These are phyloP conservation scores for Drosophila setosimentum DNA, from an alignment of 2,888 invertebrate genomes.

Conservation along the genomic window DNA sequence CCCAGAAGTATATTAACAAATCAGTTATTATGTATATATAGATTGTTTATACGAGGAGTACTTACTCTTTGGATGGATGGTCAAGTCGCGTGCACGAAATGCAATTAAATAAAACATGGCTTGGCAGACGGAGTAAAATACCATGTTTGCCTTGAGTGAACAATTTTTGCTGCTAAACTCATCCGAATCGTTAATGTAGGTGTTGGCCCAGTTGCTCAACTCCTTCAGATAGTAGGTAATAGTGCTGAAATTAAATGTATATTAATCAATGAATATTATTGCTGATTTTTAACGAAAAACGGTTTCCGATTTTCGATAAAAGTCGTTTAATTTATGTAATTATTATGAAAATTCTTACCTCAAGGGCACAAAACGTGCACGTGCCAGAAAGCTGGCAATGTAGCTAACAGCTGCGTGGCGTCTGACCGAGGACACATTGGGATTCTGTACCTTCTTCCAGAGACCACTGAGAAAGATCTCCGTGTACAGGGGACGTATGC, in stretches of 20 bases:
- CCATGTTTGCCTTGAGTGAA: conserved; percentile 91
- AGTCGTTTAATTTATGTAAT: not conserved
- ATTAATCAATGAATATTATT: not conserved
- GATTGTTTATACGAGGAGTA: not conserved
- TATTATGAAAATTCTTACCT: conserved; percentile 85
- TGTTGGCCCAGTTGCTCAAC: conserved; percentile 93
- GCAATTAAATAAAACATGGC: conserved; percentile 96
- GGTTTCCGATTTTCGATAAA: not conserved
- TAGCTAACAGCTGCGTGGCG: conserved; percentile 91
- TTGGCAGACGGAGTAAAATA: conserved; percentile 97
- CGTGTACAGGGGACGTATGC: conserved; percentile 86
- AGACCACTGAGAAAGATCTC: conserved; percentile 90
- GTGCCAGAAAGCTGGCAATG: conserved; percentile 90
- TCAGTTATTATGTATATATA: not conserved
- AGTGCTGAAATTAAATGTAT: conserved; percentile 85
- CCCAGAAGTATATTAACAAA: conserved; percentile 12
- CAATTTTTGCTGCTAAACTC: conserved; percentile 79
- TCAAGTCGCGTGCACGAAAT: conserved; percentile 94
- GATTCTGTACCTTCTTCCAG: conserved; percentile 91
- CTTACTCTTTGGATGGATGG: conserved; percentile 91
- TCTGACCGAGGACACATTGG: conserved; percentile 88
- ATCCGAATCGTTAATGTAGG: conserved; percentile 88
- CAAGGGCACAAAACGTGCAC: conserved; percentile 88
- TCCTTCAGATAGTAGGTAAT: conserved; percentile 89
- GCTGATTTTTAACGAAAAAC: not conserved